Percentiles rank a stretch among this genome's conserved stretches.
phyloP scores from a whole-genome alignment of 2,888 invertebrate species.

The Meta bourneti region DNA sequence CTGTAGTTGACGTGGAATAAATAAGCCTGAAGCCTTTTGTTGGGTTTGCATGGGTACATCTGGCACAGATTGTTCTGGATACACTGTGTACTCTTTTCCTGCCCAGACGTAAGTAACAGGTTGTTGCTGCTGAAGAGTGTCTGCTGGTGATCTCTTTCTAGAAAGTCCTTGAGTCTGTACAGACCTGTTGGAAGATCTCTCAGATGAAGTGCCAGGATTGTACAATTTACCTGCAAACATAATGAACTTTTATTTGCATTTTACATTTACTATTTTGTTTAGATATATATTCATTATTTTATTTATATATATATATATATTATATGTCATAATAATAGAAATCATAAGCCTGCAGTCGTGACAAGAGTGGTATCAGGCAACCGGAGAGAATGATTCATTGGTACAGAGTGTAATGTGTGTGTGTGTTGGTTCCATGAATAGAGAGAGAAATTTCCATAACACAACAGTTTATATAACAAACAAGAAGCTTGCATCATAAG shows the following conservation, averaged over 20 bases:
- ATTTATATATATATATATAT: neutral
- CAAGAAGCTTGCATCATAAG: too few species aligned
- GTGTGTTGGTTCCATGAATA: too few species aligned
- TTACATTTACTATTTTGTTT: neutral
- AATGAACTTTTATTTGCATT: neutral
- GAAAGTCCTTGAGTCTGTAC: neutral
- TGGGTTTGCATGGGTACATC: neutral
- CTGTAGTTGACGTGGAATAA: slow-evolving; percentile 55
- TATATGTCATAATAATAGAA: too few species aligned
- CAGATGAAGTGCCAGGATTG: neutral
- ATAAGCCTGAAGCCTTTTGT: slow-evolving; percentile 10
- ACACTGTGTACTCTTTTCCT: slow-evolving; percentile 73
- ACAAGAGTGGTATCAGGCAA: too few species aligned
- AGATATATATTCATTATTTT: neutral
- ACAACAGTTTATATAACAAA: too few species aligned
- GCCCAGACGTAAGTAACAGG: slow-evolving; percentile 74
- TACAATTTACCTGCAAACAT: neutral
- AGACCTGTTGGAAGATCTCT: neutral
- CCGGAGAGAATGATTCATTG: too few species aligned
- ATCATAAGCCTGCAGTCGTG: too few species aligned
- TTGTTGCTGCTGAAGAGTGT: neutral
- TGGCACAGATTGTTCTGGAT: neutral
- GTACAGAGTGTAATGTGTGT: too few species aligned
- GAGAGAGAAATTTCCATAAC: too few species aligned
- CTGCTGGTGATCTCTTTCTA: neutral